A percentile compares a stretch with the other conserved stretches of the same genome.
phyloP scores from a whole-genome alignment of 2,113 vertebrate genomes.

The Gambusia affinis region DNA sequence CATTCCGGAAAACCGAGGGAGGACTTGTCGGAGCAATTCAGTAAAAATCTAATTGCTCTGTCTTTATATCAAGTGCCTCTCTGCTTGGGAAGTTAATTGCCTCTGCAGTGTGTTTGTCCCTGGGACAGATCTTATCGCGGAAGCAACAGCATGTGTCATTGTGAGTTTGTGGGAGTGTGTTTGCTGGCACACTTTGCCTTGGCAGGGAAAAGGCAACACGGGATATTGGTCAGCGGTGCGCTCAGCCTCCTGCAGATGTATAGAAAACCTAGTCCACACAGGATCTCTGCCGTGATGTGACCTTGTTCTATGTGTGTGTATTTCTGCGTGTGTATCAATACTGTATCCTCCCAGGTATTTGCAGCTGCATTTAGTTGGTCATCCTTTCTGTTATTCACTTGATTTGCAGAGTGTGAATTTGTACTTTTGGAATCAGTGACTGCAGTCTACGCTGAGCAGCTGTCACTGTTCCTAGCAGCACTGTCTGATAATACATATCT shows the following conservation, averaged over 20 bases:
- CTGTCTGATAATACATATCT: constrained; percentile 40
- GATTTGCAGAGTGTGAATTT: not conserved
- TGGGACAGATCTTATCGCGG: constrained; percentile 21
- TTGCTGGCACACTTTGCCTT: constrained; percentile 53
- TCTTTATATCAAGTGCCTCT: constrained; percentile 35
- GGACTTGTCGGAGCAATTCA: constrained; percentile 31
- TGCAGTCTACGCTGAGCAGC: constrained; percentile 20
- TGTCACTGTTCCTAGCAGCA: constrained; percentile 28
- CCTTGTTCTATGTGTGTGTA: constrained; percentile 32
- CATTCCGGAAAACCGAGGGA: not conserved
- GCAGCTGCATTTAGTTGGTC: not conserved
- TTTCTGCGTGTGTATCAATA: constrained; percentile 10
- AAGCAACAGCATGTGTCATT: constrained; percentile 29
- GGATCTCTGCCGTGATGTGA: constrained; percentile 37
- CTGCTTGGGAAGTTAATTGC: constrained; percentile 31
- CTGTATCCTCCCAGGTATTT: not conserved
- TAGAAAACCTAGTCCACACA: constrained; percentile 29
- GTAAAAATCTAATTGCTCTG: constrained; percentile 37
- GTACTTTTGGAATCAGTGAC: not conserved
- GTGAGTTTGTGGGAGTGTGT: constrained; percentile 36
- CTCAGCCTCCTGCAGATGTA: constrained; percentile 31
- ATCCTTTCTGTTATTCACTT: not conserved
- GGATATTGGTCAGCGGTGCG: constrained; percentile 50
- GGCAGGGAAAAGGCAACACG: constrained; percentile 44
- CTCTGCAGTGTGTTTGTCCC: constrained; percentile 34